Percentiles rank a stretch among this genome's conserved stretches.
phyloP scores from a whole-genome alignment of 2,888 invertebrate species.

The Eledona agricola region DNA sequence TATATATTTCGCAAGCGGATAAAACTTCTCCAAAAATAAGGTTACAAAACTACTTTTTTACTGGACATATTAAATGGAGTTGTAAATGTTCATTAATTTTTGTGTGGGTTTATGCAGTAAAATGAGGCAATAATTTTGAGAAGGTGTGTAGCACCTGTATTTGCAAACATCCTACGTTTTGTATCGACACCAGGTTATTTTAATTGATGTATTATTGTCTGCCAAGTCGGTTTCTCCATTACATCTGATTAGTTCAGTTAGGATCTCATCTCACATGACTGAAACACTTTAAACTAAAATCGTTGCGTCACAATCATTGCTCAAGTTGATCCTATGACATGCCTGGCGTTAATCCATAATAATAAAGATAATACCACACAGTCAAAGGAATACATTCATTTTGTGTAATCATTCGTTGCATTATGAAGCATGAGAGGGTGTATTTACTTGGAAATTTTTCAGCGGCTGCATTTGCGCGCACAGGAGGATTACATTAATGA shows the following conservation, averaged over 20 bases:
- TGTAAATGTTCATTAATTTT: too few species aligned
- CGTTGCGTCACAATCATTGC: slow-evolving; percentile 15
- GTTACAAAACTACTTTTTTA: too few species aligned
- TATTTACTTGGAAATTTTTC: slow-evolving; percentile 12
- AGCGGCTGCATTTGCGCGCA: slow-evolving; percentile 12
- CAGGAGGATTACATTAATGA: slow-evolving; percentile 7
- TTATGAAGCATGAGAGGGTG: slow-evolving; percentile 9
- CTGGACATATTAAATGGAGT: too few species aligned
- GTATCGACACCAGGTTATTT: background rate
- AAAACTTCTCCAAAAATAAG: too few species aligned
- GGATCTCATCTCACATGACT: slow-evolving; percentile 8
- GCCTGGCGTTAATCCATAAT: slow-evolving; percentile 11
- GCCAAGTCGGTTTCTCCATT: slow-evolving; percentile 6
- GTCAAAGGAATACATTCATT: slow-evolving; percentile 10
- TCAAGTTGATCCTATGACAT: slow-evolving; percentile 12
- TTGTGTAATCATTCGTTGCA: slow-evolving; percentile 22
- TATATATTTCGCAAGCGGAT: too few species aligned
- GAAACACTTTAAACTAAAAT: slow-evolving; percentile 24
- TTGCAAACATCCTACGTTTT: too few species aligned
- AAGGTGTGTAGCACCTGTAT: too few species aligned
- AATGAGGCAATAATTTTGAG: too few species aligned
- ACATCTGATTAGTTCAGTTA: slow-evolving; percentile 12
- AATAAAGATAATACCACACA: slow-evolving; percentile 19
- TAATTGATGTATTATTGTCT: background rate
- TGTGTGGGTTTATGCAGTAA: too few species aligned